Evolutionary conservation across 2,113 vertebrate species (phyloP).

Genomic region (Malurus elegans): DNA sequence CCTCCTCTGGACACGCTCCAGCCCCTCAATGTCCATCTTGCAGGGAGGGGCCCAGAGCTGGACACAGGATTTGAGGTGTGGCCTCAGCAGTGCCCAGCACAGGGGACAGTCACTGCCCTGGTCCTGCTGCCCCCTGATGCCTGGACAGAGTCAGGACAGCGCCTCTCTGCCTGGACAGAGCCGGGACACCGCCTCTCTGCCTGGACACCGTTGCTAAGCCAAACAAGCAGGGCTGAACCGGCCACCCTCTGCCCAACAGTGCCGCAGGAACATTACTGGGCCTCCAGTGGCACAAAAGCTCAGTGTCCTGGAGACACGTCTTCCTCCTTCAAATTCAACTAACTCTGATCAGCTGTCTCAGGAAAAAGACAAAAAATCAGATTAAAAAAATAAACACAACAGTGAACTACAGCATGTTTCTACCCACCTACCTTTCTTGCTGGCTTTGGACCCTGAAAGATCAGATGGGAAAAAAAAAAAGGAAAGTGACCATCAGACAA

Average conservation of each 20-base stretch:
- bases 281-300: background rate
- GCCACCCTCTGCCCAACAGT: background rate
- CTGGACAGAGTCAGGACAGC: background rate
- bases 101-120: background rate
- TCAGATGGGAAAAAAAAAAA: fast-evolving
- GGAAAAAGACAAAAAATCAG: background rate
- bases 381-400: background rate
- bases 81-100: background rate
- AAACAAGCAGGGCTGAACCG: background rate
- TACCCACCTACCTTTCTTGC: conserved; percentile 68
- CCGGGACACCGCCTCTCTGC: background rate
- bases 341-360: background rate
- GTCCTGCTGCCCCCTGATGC: background rate
- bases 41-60: too few species aligned
- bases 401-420: background rate
- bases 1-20: background rate
- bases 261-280: background rate
- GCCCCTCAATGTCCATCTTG: background rate
- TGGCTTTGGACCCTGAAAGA: conserved; percentile 66
- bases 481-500: background rate
- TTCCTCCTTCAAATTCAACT: background rate
- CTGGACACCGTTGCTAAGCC: background rate
- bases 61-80: background rate
- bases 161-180: background rate
- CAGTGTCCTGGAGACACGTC: background rate